A percentile compares a stretch with the other conserved stretches of the same genome.
Conservation (phyloP, 2,888 invertebrate species). For the Drosophila testacea region DNA sequence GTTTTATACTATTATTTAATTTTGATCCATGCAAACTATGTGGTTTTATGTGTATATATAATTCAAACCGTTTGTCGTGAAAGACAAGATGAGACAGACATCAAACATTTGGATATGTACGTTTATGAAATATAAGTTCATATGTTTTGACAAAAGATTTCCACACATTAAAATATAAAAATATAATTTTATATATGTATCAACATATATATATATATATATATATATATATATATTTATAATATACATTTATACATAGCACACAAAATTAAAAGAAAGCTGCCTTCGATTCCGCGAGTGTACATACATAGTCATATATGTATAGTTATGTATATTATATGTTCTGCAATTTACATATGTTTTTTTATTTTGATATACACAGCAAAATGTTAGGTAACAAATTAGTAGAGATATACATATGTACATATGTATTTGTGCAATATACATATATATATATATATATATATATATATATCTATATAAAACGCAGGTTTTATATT, state of each 20-base stretch:
- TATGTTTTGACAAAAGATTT: slow-evolving; percentile 50
- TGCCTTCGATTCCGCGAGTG: neutral
- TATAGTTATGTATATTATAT: neutral
- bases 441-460: neutral
- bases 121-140: slow-evolving; percentile 11
- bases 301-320: neutral
- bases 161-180: slow-evolving; percentile 41
- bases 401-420: no score
- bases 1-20: neutral
- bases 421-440: no score
- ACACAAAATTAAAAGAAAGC: slow-evolving; percentile 12
- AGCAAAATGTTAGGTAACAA: no score
- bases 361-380: no score
- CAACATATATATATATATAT: slow-evolving; percentile 2
- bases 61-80: slow-evolving; percentile 54
- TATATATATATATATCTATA: neutral
- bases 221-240: slow-evolving; percentile 5
- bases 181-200: slow-evolving; percentile 35
- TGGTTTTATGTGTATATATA: slow-evolving; percentile 1
- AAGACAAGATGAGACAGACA: slow-evolving; percentile 61
- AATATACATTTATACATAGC: slow-evolving; percentile 7
- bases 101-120: slow-evolving; percentile 36
- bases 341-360: neutral
- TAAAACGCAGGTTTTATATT: neutral
- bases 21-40: neutral